Evolutionary conservation across 2,797 vertebrate genomes (phyloP).

Genomic region (Alexandromys oeconomus): DNA sequence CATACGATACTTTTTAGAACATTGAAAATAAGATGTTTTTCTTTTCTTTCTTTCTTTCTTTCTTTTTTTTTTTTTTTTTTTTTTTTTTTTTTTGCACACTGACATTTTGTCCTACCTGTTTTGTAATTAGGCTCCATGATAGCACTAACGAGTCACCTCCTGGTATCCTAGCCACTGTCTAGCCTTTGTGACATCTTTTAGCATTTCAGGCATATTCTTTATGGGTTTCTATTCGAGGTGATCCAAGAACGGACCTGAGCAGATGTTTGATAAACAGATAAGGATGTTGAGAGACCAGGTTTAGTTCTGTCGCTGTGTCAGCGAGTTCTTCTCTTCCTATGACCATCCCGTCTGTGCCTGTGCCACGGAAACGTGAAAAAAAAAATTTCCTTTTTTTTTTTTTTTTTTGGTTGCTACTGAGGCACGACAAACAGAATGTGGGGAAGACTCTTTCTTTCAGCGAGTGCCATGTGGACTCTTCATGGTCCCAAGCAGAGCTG

Average conservation of each 20-base stretch:
- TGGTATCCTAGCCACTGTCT: not conserved
- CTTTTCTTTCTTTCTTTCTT: too few species aligned
- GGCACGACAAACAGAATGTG: conserved; percentile 67
- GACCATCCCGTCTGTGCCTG: conserved; percentile 26
- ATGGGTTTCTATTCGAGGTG: not conserved
- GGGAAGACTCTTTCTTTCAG: conserved; percentile 52
- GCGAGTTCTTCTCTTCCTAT: conserved; percentile 58
- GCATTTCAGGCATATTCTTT: not conserved
- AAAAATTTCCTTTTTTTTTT: not conserved
- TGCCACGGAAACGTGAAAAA: conserved; percentile 58
- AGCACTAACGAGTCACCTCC: not conserved
- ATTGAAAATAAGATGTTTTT: not conserved
- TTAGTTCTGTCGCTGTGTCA: conserved; percentile 58
- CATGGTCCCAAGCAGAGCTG: conserved; percentile 7
- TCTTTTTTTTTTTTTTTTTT: too few species aligned
- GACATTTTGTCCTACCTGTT: not conserved
- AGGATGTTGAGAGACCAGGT: not conserved
- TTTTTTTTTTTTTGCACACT: not conserved
- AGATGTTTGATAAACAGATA: conserved; percentile 40
- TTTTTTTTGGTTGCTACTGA: conserved; percentile 50
- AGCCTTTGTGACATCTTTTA: not conserved
- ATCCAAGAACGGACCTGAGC: not conserved
- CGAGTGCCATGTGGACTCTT: conserved; percentile 59
- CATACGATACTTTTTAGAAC: not conserved
- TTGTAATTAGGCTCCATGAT: not conserved